Conservation (phyloP, 2,113 vertebrate species). For the Raphicerus campestris region DNA sequence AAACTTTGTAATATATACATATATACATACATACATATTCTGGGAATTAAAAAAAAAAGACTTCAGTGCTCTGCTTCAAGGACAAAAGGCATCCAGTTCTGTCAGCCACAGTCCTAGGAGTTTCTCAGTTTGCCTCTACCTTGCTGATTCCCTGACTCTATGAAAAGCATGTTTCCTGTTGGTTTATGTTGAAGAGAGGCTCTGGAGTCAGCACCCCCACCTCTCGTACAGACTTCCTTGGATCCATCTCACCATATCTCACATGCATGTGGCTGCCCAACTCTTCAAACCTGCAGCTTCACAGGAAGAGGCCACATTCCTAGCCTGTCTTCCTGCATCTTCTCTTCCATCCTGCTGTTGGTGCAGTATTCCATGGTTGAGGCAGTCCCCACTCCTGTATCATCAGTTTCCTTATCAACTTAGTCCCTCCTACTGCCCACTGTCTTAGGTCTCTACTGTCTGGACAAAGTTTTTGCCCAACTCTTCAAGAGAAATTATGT, state of each 20-base stretch:
- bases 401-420: not conserved
- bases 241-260: not conserved
- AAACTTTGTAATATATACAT: not conserved
- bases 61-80: not conserved
- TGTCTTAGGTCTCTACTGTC: not conserved
- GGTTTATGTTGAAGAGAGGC: not conserved
- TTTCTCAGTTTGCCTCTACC: not conserved
- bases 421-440: not conserved
- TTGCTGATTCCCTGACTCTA: not conserved
- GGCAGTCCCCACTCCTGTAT: not conserved
- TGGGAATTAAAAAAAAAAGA: not conserved
- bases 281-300: not conserved
- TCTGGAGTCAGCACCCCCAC: not conserved
- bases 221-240: not conserved
- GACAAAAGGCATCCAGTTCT: not conserved
- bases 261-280: not conserved
- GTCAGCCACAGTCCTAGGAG: not conserved
- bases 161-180: not conserved
- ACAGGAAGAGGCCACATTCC: not conserved
- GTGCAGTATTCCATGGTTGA: not conserved
- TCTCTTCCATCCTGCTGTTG: not conserved
- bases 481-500: not conserved
- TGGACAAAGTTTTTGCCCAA: not conserved
- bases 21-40: not conserved
- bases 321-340: not conserved